phyloP scores from a whole-genome alignment of 1,140 invertebrate species.

The Tenebrio molitor region DNA sequence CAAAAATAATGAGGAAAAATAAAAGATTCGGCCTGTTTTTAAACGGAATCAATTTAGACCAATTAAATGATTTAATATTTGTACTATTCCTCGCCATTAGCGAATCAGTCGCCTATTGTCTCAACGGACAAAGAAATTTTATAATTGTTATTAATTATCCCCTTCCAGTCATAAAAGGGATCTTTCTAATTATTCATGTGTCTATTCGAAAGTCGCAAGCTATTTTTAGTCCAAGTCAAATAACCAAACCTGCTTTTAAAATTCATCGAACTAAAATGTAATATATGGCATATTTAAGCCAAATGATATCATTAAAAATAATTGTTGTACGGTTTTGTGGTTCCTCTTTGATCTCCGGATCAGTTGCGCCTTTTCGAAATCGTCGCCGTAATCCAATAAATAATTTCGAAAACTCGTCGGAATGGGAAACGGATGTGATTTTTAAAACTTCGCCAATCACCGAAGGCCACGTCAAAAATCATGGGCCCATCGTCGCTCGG shows the following conservation, averaged over 20 bases:
- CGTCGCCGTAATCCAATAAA: background rate
- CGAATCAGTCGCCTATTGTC: background rate
- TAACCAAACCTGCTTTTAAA: background rate
- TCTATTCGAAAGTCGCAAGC: background rate
- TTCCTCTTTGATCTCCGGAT: slow-evolving; percentile 1
- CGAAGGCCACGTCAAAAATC: slow-evolving; percentile 10
- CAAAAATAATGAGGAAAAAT: too few species aligned
- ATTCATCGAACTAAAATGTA: slow-evolving; percentile 4
- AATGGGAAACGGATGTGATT: slow-evolving; percentile 10
- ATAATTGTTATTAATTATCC: slow-evolving; percentile 10
- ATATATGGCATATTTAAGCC: slow-evolving; percentile 11
- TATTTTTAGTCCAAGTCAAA: too few species aligned
- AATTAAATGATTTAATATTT: too few species aligned
- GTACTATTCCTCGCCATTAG: background rate
- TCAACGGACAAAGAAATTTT: background rate
- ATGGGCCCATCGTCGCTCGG: background rate
- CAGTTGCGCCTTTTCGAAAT: background rate
- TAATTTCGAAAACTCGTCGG: slow-evolving; percentile 8
- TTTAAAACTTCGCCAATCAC: slow-evolving; percentile 9
- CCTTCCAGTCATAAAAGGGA: background rate
- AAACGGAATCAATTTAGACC: slow-evolving; percentile 2
- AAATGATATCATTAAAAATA: slow-evolving; percentile 31
- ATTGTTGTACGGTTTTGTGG: slow-evolving; percentile 21
- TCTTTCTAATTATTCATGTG: background rate
- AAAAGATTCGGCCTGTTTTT: too few species aligned